A percentile compares a stretch with the other conserved stretches of the same genome.
phyloP scores from a whole-genome alignment of 2,113 vertebrate species.

The Gymnobelideus leadbeateri region DNA sequence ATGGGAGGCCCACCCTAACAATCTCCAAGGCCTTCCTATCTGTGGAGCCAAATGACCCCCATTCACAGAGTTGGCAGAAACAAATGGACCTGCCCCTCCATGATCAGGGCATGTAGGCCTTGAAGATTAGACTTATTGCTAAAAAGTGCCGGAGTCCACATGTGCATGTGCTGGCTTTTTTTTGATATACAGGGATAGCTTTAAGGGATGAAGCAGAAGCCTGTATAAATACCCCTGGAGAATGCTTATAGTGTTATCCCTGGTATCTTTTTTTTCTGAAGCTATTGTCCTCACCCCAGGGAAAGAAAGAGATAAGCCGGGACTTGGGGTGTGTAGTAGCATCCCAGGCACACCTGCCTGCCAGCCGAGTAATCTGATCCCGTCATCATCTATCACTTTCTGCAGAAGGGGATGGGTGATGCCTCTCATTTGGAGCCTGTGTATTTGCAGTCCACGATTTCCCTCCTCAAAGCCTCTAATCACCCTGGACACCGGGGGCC shows the following conservation, averaged over 20 bases:
- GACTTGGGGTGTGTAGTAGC: constrained; percentile 54
- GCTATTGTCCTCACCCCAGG: constrained; percentile 6
- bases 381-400: neutral
- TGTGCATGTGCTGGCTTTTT: neutral
- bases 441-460: constrained; percentile 35
- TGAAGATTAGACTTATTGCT: neutral
- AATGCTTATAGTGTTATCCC: neutral
- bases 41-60: neutral
- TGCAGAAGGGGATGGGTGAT: constrained; percentile 17
- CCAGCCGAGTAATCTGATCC: constrained; percentile 40
- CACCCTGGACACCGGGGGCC: constrained; percentile 16
- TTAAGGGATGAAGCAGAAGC: neutral
- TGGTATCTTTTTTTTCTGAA: constrained; percentile 16
- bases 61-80: neutral
- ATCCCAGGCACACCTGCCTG: constrained; percentile 22
- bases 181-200: neutral
- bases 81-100: neutral
- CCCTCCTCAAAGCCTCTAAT: constrained; percentile 46
- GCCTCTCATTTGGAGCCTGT: constrained; percentile 37
- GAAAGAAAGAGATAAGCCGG: constrained; percentile 37
- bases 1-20: neutral
- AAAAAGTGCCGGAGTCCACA: neutral
- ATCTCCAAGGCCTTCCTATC: neutral
- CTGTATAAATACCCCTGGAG: neutral
- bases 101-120: neutral